Percentiles rank a stretch among this genome's conserved stretches.
Conservation (phyloP, 2,797 vertebrate genomes). For the Centroberyx gerrardi region DNA sequence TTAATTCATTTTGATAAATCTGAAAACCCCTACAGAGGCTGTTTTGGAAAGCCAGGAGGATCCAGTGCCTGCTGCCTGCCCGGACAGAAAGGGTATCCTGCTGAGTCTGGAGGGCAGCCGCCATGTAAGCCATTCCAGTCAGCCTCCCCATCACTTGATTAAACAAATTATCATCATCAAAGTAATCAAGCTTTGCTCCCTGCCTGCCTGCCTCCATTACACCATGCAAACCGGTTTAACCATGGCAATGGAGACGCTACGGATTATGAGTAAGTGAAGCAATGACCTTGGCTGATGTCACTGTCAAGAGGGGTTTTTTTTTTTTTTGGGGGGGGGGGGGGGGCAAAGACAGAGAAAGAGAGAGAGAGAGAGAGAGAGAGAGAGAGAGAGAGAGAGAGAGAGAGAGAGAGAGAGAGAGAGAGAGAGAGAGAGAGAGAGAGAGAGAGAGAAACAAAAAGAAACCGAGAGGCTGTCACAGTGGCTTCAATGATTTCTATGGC, state of each 20-base stretch:
- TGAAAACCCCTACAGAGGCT: constrained; percentile 18
- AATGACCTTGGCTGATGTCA: constrained; percentile 61
- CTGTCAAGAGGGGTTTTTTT: constrained; percentile 36
- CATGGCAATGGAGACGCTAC: constrained; percentile 44
- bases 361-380: no score
- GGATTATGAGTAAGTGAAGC: constrained; percentile 55
- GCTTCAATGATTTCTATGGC: not conserved
- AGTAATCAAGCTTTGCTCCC: constrained; percentile 69
- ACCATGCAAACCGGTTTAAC: constrained; percentile 64
- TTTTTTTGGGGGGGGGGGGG: not conserved
- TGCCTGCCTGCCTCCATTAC: constrained; percentile 48
- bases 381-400: no score
- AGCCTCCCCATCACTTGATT: constrained; percentile 68
- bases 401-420: no score
- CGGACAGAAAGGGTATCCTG: constrained; percentile 31
- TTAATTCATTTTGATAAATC: constrained; percentile 34
- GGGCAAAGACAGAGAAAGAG: not conserved
- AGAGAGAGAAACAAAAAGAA: no score
- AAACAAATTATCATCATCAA: constrained; percentile 73
- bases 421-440: no score
- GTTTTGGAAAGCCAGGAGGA: constrained; percentile 16
- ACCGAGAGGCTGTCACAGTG: not conserved
- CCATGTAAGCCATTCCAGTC: constrained; percentile 49
- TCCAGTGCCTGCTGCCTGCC: not conserved
- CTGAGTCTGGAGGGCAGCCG: constrained; percentile 31